Evolutionary conservation across 2,113 vertebrate genomes (phyloP).

Genomic region (Nyctibius bracteatus): DNA sequence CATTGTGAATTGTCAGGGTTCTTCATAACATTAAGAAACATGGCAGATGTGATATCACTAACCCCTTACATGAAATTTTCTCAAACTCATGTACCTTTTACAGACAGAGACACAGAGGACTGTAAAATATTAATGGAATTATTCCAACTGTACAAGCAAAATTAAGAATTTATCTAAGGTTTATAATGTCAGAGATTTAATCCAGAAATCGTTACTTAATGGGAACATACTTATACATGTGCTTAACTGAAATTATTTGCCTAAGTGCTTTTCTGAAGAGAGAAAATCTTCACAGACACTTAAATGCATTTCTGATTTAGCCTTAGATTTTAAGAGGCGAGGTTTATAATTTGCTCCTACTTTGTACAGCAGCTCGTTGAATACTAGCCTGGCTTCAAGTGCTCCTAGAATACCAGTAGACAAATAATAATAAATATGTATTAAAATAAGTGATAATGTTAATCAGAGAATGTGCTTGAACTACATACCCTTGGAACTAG

Average conservation of each 20-base stretch:
- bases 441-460: neutral
- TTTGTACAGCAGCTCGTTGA: neutral
- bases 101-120: neutral
- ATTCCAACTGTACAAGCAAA: neutral
- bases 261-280: neutral
- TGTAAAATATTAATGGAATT: neutral
- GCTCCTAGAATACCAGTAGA: neutral
- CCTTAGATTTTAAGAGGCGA: neutral
- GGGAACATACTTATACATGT: neutral
- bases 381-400: neutral
- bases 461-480: neutral
- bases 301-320: neutral
- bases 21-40: neutral
- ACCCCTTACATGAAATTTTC: neutral
- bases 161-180: neutral
- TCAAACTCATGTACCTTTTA: neutral
- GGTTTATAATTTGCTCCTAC: neutral
- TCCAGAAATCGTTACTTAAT: neutral
- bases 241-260: neutral
- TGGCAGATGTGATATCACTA: neutral
- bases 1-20: neutral
- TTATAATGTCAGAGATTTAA: neutral
- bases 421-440: neutral
- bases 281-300: neutral
- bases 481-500: neutral